Evolutionary conservation across 2,888 invertebrate species (phyloP).

Genomic region (Acrocyrtus sp.): DNA sequence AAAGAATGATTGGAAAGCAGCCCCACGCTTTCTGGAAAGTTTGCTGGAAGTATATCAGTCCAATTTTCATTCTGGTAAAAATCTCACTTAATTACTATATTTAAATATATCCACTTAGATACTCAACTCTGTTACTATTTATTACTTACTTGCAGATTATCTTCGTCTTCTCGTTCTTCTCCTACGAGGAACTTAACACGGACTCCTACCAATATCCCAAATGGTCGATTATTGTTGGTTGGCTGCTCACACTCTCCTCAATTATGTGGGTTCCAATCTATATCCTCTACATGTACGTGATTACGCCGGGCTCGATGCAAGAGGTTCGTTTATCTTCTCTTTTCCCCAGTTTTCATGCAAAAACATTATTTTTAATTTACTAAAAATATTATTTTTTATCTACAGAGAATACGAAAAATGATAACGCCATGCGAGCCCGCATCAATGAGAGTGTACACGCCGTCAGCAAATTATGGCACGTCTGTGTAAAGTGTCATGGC

Average conservation of each 20-base stretch:
- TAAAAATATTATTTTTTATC: conserved; percentile 47
- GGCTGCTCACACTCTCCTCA: conserved; percentile 85
- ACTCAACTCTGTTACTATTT: no score
- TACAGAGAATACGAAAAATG: conserved; percentile 69
- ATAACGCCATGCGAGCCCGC: conserved; percentile 69
- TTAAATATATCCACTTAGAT: no score
- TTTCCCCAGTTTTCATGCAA: neutral
- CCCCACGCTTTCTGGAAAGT: conserved; percentile 84
- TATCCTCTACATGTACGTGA: conserved; percentile 79
- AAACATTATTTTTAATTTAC: neutral
- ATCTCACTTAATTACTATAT: neutral
- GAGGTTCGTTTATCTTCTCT: conserved; percentile 68
- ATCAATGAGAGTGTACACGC: conserved; percentile 60
- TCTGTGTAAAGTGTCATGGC: conserved; percentile 61
- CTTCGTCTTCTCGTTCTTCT: conserved; percentile 83
- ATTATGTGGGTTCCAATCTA: conserved; percentile 87
- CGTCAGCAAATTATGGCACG: conserved; percentile 61
- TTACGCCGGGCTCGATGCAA: conserved; percentile 73
- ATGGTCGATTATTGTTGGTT: conserved; percentile 85
- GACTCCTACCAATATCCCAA: conserved; percentile 77
- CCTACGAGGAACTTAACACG: conserved; percentile 80
- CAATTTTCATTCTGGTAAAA: conserved; percentile 80
- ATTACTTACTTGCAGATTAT: conserved; percentile 72
- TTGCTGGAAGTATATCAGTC: conserved; percentile 89
- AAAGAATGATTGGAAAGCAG: conserved; percentile 82